Evolutionary conservation across 2,888 invertebrate genomes (phyloP).

Genomic region (Acleris holmiana): DNA sequence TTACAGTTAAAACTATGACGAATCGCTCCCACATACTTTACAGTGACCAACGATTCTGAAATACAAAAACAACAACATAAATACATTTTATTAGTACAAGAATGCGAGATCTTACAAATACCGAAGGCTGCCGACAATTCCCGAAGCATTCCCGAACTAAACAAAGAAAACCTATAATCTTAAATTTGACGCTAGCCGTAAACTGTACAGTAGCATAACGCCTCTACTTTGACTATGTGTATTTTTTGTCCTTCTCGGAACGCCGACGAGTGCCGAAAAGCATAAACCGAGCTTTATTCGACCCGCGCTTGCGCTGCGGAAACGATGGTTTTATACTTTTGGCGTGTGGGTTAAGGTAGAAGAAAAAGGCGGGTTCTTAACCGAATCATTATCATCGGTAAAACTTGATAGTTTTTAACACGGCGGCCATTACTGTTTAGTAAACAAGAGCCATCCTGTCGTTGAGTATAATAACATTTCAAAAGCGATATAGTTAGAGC

Average conservation of each 20-base stretch:
- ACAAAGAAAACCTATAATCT: conserved; percentile 2
- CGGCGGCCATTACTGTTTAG: too few relatives aligned
- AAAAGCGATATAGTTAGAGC: too few relatives aligned
- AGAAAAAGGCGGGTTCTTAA: conserved; percentile 17
- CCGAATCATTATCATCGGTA: too few relatives aligned
- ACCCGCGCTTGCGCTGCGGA: conserved; percentile 59
- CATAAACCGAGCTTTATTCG: conserved; percentile 71
- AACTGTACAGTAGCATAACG: conserved; percentile 2
- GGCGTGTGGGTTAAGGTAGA: conserved; percentile 41
- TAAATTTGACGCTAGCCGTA: conserved; percentile 1
- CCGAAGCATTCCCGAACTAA: not conserved
- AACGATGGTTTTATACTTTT: conserved; percentile 59
- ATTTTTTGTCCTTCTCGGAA: conserved; percentile 32
- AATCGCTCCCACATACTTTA: too few relatives aligned
- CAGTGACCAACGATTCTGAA: too few relatives aligned
- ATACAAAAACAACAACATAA: too few relatives aligned
- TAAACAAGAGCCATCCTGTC: too few relatives aligned
- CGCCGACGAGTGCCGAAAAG: conserved; percentile 71
- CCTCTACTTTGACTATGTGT: conserved; percentile 28
- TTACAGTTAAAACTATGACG: too few relatives aligned
- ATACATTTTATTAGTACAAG: not conserved
- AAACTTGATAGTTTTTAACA: too few relatives aligned
- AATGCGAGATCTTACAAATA: not conserved
- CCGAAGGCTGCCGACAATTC: not conserved
- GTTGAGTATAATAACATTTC: too few relatives aligned